Evolutionary conservation across 2,113 vertebrate genomes (phyloP).

Genomic region (Sardina pilchardus): DNA sequence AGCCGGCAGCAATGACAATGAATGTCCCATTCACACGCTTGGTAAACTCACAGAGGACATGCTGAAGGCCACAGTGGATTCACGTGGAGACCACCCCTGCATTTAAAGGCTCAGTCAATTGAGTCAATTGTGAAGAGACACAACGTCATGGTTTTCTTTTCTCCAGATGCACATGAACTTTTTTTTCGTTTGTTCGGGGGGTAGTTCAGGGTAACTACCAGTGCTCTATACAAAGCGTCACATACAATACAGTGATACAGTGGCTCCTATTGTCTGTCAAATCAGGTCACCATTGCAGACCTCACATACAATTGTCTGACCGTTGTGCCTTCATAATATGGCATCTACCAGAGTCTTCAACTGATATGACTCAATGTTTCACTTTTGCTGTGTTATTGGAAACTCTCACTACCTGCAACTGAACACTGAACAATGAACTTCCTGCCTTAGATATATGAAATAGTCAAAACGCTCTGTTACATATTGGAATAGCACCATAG

Average conservation of each 20-base stretch:
- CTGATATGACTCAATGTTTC: not conserved
- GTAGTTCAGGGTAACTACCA: not conserved
- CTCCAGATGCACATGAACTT: not conserved
- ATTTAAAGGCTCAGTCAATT: not conserved
- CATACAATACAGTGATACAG: not conserved
- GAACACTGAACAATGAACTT: not conserved
- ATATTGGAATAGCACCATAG: not conserved
- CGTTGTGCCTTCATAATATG: not conserved
- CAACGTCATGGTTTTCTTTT: not conserved
- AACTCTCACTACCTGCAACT: not conserved
- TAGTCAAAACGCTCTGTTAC: not conserved
- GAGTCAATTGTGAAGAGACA: not conserved
- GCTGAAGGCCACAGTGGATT: not conserved
- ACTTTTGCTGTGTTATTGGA: not conserved
- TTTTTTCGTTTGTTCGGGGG: not conserved
- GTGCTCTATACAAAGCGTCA: not conserved
- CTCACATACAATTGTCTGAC: not conserved
- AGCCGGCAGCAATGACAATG: constrained; percentile 3
- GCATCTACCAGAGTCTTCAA: not conserved
- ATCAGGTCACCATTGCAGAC: not conserved
- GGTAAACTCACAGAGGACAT: not conserved
- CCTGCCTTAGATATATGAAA: not conserved
- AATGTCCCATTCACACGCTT: not conserved
- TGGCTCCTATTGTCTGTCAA: not conserved
- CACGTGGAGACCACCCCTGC: not conserved